phyloP scores from a whole-genome alignment of 2,113 vertebrate genomes.

The Furnarius figulus region DNA sequence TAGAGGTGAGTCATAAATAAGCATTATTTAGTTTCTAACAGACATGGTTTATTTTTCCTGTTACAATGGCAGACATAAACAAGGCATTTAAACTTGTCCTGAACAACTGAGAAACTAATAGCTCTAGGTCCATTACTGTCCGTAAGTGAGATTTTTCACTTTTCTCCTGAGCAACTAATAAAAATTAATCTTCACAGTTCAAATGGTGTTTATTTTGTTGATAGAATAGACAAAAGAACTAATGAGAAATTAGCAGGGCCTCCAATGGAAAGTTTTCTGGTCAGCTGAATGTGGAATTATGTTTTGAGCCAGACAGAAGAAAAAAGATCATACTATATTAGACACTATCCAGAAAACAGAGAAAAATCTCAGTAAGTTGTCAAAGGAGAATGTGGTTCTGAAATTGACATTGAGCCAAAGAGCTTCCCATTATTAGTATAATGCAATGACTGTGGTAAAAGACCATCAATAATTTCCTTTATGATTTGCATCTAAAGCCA shows the following conservation, averaged over 20 bases:
- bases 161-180: neutral
- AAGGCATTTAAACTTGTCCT: neutral
- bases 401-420: neutral
- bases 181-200: neutral
- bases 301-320: neutral
- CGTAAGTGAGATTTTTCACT: neutral
- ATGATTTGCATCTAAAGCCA: neutral
- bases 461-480: neutral
- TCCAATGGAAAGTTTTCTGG: neutral
- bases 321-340: neutral
- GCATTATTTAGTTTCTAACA: slow-evolving; percentile 13
- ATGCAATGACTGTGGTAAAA: neutral
- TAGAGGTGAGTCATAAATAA: slow-evolving; percentile 46
- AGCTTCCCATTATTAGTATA: neutral
- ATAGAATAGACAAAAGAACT: neutral
- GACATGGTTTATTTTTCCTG: neutral
- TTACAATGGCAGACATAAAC: slow-evolving; percentile 10
- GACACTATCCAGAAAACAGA: neutral
- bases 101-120: neutral
- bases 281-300: neutral
- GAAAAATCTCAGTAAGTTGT: neutral
- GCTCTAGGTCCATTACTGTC: neutral
- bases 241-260: neutral
- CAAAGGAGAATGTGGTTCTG: neutral
- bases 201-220: neutral